These are phyloP conservation scores for Drosophila melanosoma DNA, from an alignment of 2,888 invertebrate genomes.

Conservation along the genomic window DNA sequence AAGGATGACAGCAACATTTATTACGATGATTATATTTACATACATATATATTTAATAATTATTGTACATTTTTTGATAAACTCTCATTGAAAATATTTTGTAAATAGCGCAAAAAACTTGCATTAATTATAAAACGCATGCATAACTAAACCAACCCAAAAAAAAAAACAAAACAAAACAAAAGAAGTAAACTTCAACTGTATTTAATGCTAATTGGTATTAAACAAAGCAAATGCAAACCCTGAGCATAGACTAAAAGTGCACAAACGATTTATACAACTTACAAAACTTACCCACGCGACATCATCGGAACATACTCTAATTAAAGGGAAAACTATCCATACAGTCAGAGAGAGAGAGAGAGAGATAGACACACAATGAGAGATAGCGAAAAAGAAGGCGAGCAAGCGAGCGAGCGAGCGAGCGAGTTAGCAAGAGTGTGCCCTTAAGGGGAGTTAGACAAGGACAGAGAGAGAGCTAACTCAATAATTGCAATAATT, in stretches of 20 bases:
- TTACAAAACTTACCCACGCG: conserved; percentile 77
- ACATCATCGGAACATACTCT: conserved; percentile 55
- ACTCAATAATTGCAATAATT: conserved; percentile 55
- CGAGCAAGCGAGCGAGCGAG: conserved; percentile 30
- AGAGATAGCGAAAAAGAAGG: conserved; percentile 18
- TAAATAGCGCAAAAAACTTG: conserved; percentile 62
- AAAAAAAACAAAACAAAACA: conserved; percentile 23
- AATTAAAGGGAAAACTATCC: conserved; percentile 13
- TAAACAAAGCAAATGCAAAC: conserved; percentile 66
- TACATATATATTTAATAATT: conserved; percentile 72
- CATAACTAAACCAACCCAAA: conserved; percentile 19
- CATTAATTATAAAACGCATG: conserved; percentile 47
- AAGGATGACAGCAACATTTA: conserved; percentile 69
- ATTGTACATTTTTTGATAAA: conserved; percentile 81
- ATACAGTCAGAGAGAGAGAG: background rate
- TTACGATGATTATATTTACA: conserved; percentile 75
- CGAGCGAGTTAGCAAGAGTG: conserved; percentile 33
- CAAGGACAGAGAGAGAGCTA: conserved; percentile 36
- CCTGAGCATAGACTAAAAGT: conserved; percentile 81
- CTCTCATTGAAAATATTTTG: conserved; percentile 73
- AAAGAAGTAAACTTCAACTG: conserved; percentile 45
- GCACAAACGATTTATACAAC: conserved; percentile 75
- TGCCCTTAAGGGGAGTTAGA: conserved; percentile 25
- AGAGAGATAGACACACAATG: conserved; percentile 17
- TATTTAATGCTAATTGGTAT: conserved; percentile 70